Base-by-base conservation (phyloP, 2,797 vertebrate species). In the Phalloptychus januarius region DNA sequence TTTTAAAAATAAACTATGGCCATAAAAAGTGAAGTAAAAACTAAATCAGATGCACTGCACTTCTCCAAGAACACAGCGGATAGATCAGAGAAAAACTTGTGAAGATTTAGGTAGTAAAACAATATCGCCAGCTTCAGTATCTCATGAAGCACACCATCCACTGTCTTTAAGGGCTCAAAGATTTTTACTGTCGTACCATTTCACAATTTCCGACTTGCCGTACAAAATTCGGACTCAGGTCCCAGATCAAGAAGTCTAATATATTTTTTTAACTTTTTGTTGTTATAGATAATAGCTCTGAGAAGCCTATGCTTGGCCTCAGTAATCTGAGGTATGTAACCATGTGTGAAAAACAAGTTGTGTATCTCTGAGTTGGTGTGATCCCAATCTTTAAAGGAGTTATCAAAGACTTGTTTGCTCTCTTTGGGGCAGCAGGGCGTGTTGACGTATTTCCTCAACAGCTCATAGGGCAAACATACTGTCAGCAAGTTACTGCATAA, bases 371-470 rank as follows among this genome's bases (percentile, higher is more conserved):
- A 16, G 56, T 61, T 5, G 7, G 56, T 44, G 16, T 61, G 38
- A 40, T 75, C 38, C 4, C 11, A 31, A 71, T 75, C n/a, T 80
- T 80, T 71, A 71, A 76, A 80, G 44, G n/a, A 71, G n/a, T 44
- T 63, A 61, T n/a, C 28, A 42, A 33, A 20, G 25, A 56, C 28
- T 50, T 61, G 48, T 73, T 63, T 38, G 36, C 63, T 23, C 36
- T 67, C 23, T n/a, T 69, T 33, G 16, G 45, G 13, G 25, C 23
- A 46, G 25, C 7, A 58, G 48, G 38, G 7, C 13, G 42, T 77
- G 61, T 36, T 25, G 25, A 11, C 31, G 40, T 38, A 23, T 11
- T 42, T 25, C 61, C 36, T 38, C 61, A 44, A 65, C 28, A 54
- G 54, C 40, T 70, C 48, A 56, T 58, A 28, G 54, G 42, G 56